Conservation (phyloP, 2,113 vertebrate genomes). For the Bambusicola thoracicus region DNA sequence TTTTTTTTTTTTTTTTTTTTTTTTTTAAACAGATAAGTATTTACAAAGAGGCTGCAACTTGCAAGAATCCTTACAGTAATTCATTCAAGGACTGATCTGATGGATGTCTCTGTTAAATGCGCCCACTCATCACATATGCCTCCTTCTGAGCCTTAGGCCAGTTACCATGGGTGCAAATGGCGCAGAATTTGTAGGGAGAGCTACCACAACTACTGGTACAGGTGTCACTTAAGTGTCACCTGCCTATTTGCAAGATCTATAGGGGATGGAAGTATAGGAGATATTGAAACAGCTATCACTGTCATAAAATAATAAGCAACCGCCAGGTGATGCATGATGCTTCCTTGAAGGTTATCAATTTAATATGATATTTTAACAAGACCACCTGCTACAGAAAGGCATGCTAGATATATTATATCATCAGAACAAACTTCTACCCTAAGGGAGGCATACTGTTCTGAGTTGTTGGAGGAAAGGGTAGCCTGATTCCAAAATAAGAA, state of each 20-base stretch:
- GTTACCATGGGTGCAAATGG: neutral
- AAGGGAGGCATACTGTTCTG: neutral
- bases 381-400: constrained; percentile 3
- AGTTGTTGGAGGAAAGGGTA: constrained; percentile 30
- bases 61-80: neutral
- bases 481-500: constrained; percentile 41
- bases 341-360: constrained; percentile 42
- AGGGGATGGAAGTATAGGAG: neutral
- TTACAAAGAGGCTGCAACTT: neutral
- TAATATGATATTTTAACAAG: constrained; percentile 45
- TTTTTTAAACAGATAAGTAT: neutral
- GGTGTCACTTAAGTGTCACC: neutral
- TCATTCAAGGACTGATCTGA: neutral
- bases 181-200: neutral
- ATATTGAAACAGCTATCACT: neutral
- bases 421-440: constrained; percentile 17
- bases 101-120: neutral
- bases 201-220: neutral
- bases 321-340: neutral
- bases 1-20: neutral
- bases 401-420: neutral
- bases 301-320: neutral
- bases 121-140: neutral
- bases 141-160: neutral
- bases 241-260: neutral